Percentiles rank a stretch among this genome's conserved stretches.
These are phyloP conservation scores for Phoebastria nigripes DNA, from an alignment of 2,797 vertebrate genomes.

Conservation along the genomic window DNA sequence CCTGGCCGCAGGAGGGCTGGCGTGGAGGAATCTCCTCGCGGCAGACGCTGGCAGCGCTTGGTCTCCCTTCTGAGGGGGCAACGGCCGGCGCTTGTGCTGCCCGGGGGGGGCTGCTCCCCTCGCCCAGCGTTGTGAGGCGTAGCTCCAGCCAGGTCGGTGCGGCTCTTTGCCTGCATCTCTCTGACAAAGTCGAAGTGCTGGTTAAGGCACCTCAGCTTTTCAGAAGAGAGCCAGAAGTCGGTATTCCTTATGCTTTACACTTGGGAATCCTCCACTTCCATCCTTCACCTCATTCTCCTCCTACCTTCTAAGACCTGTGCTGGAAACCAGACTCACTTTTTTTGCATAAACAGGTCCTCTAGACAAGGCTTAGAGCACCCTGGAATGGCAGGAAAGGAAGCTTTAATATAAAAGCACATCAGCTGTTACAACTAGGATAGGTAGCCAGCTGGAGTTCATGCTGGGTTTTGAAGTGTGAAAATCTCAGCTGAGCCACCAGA, in stretches of 20 bases:
- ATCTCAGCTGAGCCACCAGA: background rate
- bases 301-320: rapidly evolving
- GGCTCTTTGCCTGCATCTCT: rapidly evolving
- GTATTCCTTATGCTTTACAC: rapidly evolving
- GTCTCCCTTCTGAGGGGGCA: rapidly evolving
- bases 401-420: background rate
- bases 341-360: background rate
- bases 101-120: rapidly evolving
- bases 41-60: rapidly evolving
- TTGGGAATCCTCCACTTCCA: rapidly evolving
- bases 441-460: background rate
- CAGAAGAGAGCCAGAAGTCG: background rate
- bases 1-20: rapidly evolving
- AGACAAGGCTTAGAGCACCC: background rate
- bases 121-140: rapidly evolving
- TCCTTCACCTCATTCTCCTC: background rate
- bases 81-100: rapidly evolving
- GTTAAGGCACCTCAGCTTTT: background rate
- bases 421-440: background rate
- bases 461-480: background rate
- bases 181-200: background rate
- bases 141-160: background rate
- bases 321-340: background rate
- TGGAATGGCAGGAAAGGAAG: background rate
- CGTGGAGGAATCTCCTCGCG: rapidly evolving